Conservation (phyloP, 2,113 vertebrate genomes). For the Dipodomys spectabilis region DNA sequence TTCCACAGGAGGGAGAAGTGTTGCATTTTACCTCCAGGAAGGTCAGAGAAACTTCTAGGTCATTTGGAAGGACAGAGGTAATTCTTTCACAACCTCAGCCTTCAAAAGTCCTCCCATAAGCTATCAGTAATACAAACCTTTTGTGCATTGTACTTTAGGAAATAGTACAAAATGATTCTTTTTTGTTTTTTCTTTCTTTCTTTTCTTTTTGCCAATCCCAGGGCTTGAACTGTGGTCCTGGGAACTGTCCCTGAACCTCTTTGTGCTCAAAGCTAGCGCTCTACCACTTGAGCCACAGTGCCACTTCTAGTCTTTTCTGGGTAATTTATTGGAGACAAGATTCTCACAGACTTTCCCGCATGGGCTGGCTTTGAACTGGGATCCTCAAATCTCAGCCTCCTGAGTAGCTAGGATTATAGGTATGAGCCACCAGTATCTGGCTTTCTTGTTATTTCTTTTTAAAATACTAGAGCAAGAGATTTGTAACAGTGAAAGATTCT, state of each 20-base stretch:
- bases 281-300: too few species aligned
- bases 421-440: too few species aligned
- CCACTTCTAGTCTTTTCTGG: too few species aligned
- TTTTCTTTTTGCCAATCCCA: background rate
- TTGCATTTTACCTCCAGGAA: constrained; percentile 22
- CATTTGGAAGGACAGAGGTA: constrained; percentile 11
- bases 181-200: too few species aligned
- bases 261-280: too few species aligned
- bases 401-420: too few species aligned
- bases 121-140: background rate
- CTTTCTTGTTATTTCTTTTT: background rate
- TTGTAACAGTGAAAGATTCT: constrained; percentile 13
- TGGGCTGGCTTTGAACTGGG: too few species aligned
- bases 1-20: background rate
- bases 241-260: too few species aligned
- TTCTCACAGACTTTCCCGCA: too few species aligned
- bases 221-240: too few species aligned
- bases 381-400: too few species aligned
- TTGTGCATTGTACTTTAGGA: background rate
- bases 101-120: constrained; percentile 14
- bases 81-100: background rate
- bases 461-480: constrained; percentile 33
- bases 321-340: too few species aligned
- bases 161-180: background rate
- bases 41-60: background rate